Evolutionary conservation across 2,888 invertebrate genomes (phyloP), one percentile per base, ranked within the genome.

Genomic region (Sussaba pulchella): DNA sequence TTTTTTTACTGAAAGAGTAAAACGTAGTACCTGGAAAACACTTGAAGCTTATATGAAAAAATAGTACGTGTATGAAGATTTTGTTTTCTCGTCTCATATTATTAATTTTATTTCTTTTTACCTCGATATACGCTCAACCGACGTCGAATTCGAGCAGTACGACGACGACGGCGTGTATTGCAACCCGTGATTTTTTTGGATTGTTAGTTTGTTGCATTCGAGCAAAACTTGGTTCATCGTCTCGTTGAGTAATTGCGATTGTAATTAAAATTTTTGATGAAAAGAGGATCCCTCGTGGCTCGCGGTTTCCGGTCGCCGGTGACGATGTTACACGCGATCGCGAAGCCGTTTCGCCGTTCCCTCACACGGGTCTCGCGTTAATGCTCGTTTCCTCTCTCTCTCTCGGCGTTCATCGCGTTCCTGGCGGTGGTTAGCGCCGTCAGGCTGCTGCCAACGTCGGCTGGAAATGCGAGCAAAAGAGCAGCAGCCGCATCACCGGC

Each of bases 181-280:
- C 43, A 19, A 17, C 19, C 17, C 36, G 63, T 26, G 5, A 12
- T 8, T n/a, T n/a, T 6, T n/a, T n/a, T 17, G 82, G 87, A 87
- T 90, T 86, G 87, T 91, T 89, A 88, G 86, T 83, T 84, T 83
- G 85, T 81, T 73, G 85, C 85, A 87, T 86, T 85, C 83, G 86
- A 83, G 86, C 83, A 83, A 87, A 84, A 87, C 84, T 89, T 86
- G 86, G 24, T 36, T 72, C 36, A 59, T 54, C 39, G 26, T 63
- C 50, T 54, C 67, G 19, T 39, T 50, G 79, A 84, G 88, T 89
- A 90, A 91, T 89, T 89, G 87, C 88, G 87, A 91, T 91, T 89
- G 89, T 90, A 91, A 91, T 91, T 91, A 91, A 91, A 90, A 91
- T 87, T 87, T 85, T 88, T 85, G 85, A 83, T 88, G 86, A 90